Percentiles rank a stretch among this genome's conserved stretches.
phyloP scores from a whole-genome alignment of 2,797 vertebrate species.

The Delichon dasypus region DNA sequence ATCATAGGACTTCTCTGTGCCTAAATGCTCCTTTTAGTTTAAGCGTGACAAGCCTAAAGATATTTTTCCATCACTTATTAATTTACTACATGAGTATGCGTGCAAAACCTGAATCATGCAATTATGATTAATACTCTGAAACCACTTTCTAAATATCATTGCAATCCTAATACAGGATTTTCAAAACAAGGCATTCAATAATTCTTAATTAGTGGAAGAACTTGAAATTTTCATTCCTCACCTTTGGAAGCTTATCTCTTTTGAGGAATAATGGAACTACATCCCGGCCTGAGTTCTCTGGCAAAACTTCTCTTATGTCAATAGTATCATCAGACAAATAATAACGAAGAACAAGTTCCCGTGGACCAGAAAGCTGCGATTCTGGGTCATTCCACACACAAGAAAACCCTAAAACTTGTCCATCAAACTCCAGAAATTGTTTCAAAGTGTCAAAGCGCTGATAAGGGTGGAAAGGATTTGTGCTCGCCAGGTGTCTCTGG shows the following conservation, averaged over 20 bases:
- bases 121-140: background rate
- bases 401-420: conserved; percentile 86
- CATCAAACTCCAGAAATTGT: conserved; percentile 87
- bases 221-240: conserved; percentile 50
- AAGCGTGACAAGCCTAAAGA: background rate
- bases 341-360: conserved; percentile 85
- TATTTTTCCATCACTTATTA: background rate
- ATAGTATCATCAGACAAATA: conserved; percentile 90
- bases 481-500: conserved; percentile 74
- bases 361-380: conserved; percentile 69
- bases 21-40: conserved; percentile 5
- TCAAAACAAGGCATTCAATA: background rate
- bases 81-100: background rate
- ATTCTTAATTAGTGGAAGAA: background rate
- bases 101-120: background rate
- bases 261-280: conserved; percentile 79
- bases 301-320: conserved; percentile 82
- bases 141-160: background rate
- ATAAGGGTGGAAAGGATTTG: conserved; percentile 83
- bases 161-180: background rate
- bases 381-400: conserved; percentile 87
- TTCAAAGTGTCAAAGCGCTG: conserved; percentile 80
- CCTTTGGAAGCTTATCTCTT: conserved; percentile 90
- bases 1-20: background rate
- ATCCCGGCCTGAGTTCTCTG: conserved; percentile 82